These are phyloP conservation scores for Odontomyia ornata DNA, from an alignment of 2,888 invertebrate genomes.

Conservation along the genomic window DNA sequence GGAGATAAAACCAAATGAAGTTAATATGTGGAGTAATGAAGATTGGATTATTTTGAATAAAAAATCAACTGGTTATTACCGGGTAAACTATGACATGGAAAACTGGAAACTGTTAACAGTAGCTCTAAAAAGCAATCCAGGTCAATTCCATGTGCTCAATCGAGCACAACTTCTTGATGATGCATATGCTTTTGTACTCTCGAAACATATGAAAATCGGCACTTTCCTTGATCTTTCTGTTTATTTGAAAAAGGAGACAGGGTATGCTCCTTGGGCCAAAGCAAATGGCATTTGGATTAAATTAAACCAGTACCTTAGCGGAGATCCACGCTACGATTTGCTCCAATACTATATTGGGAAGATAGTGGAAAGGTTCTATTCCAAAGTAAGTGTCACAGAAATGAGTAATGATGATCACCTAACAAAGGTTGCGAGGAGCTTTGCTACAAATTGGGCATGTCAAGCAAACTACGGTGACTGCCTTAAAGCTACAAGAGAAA, in stretches of 20 bases:
- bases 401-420: constrained; percentile 15
- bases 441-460: constrained; percentile 47
- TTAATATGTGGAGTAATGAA: background rate
- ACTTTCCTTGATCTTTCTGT: constrained; percentile 56
- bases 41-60: constrained; percentile 66
- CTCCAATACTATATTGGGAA: constrained; percentile 55
- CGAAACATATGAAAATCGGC: constrained; percentile 55
- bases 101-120: constrained; percentile 72
- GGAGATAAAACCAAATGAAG: background rate
- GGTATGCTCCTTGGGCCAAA: constrained; percentile 61
- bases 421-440: constrained; percentile 30
- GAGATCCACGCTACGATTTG: constrained; percentile 54
- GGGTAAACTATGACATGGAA: constrained; percentile 71
- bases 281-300: constrained; percentile 50
- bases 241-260: constrained; percentile 58
- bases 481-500: constrained; percentile 47
- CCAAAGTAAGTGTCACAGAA: constrained; percentile 33
- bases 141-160: constrained; percentile 74
- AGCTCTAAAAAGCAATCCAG: constrained; percentile 51
- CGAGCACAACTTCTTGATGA: constrained; percentile 86
- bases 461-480: constrained; percentile 36
- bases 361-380: constrained; percentile 39
- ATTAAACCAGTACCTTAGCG: background rate
- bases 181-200: constrained; percentile 67
- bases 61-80: constrained; percentile 66